Evolutionary conservation across 2,113 vertebrate genomes (phyloP).

Genomic region (Ailurus styani): DNA sequence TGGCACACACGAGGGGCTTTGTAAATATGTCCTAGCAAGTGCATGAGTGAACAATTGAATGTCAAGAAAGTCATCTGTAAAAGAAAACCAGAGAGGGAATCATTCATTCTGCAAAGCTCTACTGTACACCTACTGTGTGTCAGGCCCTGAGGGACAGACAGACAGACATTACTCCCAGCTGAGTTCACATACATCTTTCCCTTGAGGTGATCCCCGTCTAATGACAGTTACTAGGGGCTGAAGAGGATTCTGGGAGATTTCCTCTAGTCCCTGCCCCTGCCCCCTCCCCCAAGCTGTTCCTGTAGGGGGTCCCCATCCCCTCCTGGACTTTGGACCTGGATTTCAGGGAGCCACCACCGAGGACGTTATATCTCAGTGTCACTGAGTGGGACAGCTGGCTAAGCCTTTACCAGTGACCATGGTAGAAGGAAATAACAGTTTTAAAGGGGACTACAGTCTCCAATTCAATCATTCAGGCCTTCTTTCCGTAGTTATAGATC

Average conservation of each 20-base stretch:
- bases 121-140: rapidly evolving
- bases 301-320: background rate
- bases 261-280: background rate
- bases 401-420: background rate
- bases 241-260: background rate
- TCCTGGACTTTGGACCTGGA: background rate
- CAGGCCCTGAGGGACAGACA: rapidly evolving
- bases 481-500: background rate
- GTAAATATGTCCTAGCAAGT: background rate
- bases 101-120: background rate
- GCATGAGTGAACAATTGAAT: background rate
- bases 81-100: background rate
- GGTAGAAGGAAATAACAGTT: background rate
- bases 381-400: rapidly evolving
- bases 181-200: background rate
- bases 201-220: background rate
- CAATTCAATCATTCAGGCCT: background rate
- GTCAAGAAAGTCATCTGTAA: background rate
- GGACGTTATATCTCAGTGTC: background rate
- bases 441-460: background rate
- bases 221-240: background rate
- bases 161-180: background rate
- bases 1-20: background rate
- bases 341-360: background rate
- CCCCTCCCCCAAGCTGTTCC: background rate